Evolutionary conservation across 1,140 invertebrate species (phyloP).

Genomic region (Heliconius hermathena): DNA sequence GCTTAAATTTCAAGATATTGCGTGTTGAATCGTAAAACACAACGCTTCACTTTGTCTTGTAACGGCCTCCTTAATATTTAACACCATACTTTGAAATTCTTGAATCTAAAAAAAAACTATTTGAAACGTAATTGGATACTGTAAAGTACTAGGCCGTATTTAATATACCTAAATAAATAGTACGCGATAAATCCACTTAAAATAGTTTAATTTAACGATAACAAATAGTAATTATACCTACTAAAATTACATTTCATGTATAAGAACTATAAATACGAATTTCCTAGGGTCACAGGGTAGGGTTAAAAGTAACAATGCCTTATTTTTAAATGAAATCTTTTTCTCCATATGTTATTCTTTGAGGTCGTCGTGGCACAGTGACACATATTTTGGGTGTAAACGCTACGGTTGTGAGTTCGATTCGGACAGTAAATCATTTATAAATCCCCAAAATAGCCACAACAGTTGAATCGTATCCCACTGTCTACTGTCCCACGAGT

Average conservation of each 20-base stretch:
- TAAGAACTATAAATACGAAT: neutral
- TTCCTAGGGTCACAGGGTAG: neutral
- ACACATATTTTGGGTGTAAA: too few species aligned
- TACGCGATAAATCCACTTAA: neutral
- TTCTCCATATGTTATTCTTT: neutral
- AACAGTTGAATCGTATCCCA: too few species aligned
- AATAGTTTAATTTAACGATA: neutral
- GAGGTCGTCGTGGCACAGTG: too few species aligned
- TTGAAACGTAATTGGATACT: neutral
- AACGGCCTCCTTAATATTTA: too few species aligned
- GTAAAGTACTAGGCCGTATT: neutral
- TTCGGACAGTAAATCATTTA: too few species aligned
- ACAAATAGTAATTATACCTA: neutral
- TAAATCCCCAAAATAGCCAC: too few species aligned
- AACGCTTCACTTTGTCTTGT: too few species aligned
- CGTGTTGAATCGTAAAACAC: too few species aligned
- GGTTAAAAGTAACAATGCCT: neutral
- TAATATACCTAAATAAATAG: neutral
- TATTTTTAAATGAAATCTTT: neutral
- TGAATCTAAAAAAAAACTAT: neutral
- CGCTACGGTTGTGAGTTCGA: too few species aligned
- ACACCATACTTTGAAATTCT: too few species aligned
- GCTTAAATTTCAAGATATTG: too few species aligned
- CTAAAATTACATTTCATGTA: neutral
- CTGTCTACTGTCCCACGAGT: too few species aligned